Evolutionary conservation across 2,888 invertebrate species (phyloP).

Genomic region (Tillus elongatus): DNA sequence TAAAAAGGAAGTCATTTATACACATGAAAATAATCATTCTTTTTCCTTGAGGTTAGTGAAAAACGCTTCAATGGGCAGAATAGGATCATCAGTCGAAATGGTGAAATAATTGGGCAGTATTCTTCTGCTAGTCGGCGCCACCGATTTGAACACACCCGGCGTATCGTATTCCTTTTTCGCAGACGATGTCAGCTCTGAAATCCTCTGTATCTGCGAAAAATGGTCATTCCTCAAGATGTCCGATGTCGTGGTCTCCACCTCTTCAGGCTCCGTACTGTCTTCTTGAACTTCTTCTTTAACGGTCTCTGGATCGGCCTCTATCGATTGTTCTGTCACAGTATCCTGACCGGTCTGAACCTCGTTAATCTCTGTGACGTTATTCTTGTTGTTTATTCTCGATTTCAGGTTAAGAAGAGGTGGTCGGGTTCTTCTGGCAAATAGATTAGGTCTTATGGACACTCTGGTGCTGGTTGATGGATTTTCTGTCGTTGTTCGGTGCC

Average conservation of each 20-base stretch:
- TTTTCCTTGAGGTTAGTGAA: conserved; percentile 57
- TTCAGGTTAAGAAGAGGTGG: conserved; percentile 22
- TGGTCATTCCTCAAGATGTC: conserved; percentile 40
- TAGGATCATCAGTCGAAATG: conserved; percentile 69
- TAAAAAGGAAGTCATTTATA: too few species aligned
- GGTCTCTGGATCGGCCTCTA: conserved; percentile 21
- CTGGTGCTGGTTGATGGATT: conserved; percentile 28
- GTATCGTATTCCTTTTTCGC: conserved; percentile 63
- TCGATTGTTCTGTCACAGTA: conserved; percentile 15
- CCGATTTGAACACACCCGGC: conserved; percentile 62
- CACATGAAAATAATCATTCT: too few species aligned
- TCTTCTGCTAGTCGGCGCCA: conserved; percentile 52
- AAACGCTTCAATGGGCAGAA: conserved; percentile 71
- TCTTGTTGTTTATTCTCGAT: conserved; percentile 20
- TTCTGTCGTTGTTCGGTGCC: conserved; percentile 33
- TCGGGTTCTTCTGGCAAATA: conserved; percentile 33
- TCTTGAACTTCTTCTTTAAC: conserved; percentile 16
- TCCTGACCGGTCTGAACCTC: conserved; percentile 16
- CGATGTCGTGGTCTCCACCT: conserved; percentile 18
- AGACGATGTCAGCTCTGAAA: conserved; percentile 64
- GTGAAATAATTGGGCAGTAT: conserved; percentile 63
- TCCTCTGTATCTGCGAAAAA: conserved; percentile 54
- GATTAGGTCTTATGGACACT: conserved; percentile 37
- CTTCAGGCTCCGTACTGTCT: conserved; percentile 16
- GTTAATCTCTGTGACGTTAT: conserved; percentile 14